Base-by-base conservation (phyloP, 2,888 invertebrate species). In the Rhorus exstirpatorius region DNA sequence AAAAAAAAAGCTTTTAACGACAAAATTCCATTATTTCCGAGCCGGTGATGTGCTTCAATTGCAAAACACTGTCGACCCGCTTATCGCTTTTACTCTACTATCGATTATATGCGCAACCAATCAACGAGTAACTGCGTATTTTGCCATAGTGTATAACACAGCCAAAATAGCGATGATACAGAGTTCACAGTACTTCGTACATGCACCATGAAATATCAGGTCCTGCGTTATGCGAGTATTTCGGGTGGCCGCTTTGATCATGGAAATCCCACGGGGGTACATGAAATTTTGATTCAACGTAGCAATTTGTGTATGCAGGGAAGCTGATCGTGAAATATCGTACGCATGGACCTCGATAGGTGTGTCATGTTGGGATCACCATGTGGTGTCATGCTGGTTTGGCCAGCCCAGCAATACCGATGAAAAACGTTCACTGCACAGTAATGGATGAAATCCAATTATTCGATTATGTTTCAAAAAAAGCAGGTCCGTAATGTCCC, bases 241-340 rank as follows among this genome's bases (percentile, higher is more conserved):
- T 75, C n/a, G n/a, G n/a, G n/a, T n/a, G n/a, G n/a, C n/a, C n/a
- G n/a, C n/a, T n/a, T n/a, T n/a, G n/a, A n/a, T n/a, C n/a, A n/a
- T n/a, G n/a, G n/a, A n/a, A n/a, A n/a, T 68, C 71, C 80, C 63
- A 75, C 38, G 12, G 65, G 55, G 80, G 10, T 26, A 58, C 58
- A 51, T 81, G 31, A 76, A 81, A 49, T 76, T 70, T 71, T 71
- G 41, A 81, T 76, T 81, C 58, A 58, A 63, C 70, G 26, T 7
- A 41, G 60, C 55, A 44, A 35, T 75, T 26, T n/a, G 38, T 49
- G 35, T 44, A 7, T 51, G 53, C 21, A 68, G 14, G 38, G 7
- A 21, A 12, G 24, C 26, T 44, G 10, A 26, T 46, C 17, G 12
- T 19, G 24, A 63, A 46, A 21, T 12, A 24, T n/a, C 7, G 19